Conservation (phyloP, 2,888 invertebrate genomes). For the Polymixis flavicincta region DNA sequence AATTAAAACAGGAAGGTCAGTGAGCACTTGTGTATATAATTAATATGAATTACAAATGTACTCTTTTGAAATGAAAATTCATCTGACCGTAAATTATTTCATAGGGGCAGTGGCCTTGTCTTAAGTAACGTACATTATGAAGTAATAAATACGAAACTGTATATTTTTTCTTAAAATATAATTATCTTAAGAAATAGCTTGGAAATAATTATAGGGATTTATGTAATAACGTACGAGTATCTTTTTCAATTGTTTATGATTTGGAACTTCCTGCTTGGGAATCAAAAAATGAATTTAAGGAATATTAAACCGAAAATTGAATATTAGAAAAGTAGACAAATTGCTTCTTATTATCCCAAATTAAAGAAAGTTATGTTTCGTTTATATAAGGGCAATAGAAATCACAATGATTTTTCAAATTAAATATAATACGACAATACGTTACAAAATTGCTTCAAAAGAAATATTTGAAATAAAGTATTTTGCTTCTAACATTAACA, state of each 20-base stretch:
- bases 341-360: slow-evolving; percentile 46
- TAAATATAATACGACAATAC: slow-evolving; percentile 40
- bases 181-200: slow-evolving; percentile 56
- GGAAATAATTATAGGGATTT: slow-evolving; percentile 61
- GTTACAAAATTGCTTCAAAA: slow-evolving; percentile 33
- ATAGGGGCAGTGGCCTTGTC: slow-evolving; percentile 87
- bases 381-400: slow-evolving; percentile 42
- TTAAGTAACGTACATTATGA: slow-evolving; percentile 79
- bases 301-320: slow-evolving; percentile 11
- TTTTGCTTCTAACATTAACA: background rate
- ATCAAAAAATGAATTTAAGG: too few relatives aligned
- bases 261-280: slow-evolving; percentile 52
- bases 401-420: slow-evolving; percentile 49
- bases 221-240: slow-evolving; percentile 52
- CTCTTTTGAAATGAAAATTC: slow-evolving; percentile 86
- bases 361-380: slow-evolving; percentile 43
- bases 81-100: slow-evolving; percentile 88
- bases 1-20: slow-evolving; percentile 90
- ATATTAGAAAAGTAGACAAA: slow-evolving; percentile 22
- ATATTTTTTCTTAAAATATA: slow-evolving; percentile 65
- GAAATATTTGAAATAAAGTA: background rate
- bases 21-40: slow-evolving; percentile 87
- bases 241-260: slow-evolving; percentile 55
- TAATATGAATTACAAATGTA: slow-evolving; percentile 87
- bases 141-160: slow-evolving; percentile 79